A percentile compares a stretch with the other conserved stretches of the same genome.
These are phyloP conservation scores for Protodeltote pygarga DNA, from an alignment of 2,888 invertebrate species.

Conservation along the genomic window DNA sequence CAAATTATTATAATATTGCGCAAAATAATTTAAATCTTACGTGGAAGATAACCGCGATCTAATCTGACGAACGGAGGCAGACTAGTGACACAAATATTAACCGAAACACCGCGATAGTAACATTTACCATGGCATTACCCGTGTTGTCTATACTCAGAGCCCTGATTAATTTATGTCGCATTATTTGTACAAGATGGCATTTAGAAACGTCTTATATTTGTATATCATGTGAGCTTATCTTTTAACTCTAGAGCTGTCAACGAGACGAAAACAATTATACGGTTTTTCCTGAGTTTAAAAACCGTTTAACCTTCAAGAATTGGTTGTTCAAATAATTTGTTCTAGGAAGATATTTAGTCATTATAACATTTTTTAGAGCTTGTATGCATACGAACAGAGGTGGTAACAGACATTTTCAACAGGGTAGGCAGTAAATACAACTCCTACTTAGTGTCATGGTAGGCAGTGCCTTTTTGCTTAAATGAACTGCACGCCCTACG, in stretches of 20 bases:
- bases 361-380: too few relatives aligned
- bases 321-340: slow-evolving; percentile 30
- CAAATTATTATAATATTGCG: too few relatives aligned
- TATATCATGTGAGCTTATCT: slow-evolving; percentile 81
- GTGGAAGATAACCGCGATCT: slow-evolving; percentile 39
- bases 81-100: slow-evolving; percentile 70
- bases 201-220: slow-evolving; percentile 79
- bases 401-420: too few relatives aligned
- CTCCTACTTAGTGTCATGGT: too few relatives aligned
- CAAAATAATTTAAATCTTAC: too few relatives aligned
- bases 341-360: too few relatives aligned
- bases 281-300: slow-evolving; percentile 60
- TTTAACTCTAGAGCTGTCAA: slow-evolving; percentile 85
- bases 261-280: slow-evolving; percentile 50
- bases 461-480: too few relatives aligned
- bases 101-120: slow-evolving; percentile 71
- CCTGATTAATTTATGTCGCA: slow-evolving; percentile 82
- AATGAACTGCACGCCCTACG: too few relatives aligned
- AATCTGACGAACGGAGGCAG: slow-evolving; percentile 67
- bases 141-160: slow-evolving; percentile 78
- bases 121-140: slow-evolving; percentile 79
- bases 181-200: slow-evolving; percentile 81
- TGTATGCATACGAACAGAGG: too few relatives aligned
- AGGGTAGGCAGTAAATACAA: too few relatives aligned
- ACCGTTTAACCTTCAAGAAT: slow-evolving; percentile 18